A percentile compares a stretch with the other conserved stretches of the same genome.
Conservation (phyloP, 2,113 vertebrate species). For the Notothenia coriiceps region DNA sequence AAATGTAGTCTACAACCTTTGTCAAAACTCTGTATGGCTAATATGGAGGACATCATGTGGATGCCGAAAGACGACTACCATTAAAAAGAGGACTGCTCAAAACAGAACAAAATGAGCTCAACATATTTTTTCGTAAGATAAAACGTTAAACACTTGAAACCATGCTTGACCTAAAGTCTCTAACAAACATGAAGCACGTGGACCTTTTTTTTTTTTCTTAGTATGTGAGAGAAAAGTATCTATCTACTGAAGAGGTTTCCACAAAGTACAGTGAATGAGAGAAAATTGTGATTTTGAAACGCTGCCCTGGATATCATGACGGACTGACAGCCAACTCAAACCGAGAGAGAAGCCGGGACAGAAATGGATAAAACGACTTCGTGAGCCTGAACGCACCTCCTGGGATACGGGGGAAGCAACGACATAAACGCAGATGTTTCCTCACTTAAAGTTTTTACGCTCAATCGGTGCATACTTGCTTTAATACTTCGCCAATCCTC, state of each 20-base stretch:
- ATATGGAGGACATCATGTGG: constrained; percentile 34
- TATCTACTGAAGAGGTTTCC: constrained; percentile 63
- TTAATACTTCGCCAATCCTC: constrained; percentile 23
- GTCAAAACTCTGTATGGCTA: constrained; percentile 17
- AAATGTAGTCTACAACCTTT: constrained; percentile 15
- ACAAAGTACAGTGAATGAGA: constrained; percentile 68
- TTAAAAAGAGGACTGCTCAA: constrained; percentile 37
- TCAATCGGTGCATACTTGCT: constrained; percentile 37
- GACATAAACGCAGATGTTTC: constrained; percentile 44
- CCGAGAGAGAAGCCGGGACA: constrained; percentile 54
- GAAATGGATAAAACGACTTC: constrained; percentile 42
- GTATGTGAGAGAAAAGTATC: constrained; percentile 48
- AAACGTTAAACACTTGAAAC: constrained; percentile 64
- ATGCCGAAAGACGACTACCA: constrained; percentile 38
- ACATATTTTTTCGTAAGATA: constrained; percentile 43
- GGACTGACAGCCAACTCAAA: constrained; percentile 71
- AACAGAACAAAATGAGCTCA: constrained; percentile 50
- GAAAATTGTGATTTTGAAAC: constrained; percentile 51
- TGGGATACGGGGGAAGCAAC: constrained; percentile 40
- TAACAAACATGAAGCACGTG: constrained; percentile 63
- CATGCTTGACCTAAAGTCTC: constrained; percentile 66
- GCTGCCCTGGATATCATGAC: constrained; percentile 41
- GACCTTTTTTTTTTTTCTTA: constrained; percentile 42
- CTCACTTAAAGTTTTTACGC: constrained; percentile 35
- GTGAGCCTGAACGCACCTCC: constrained; percentile 55